phyloP scores from a whole-genome alignment of 2,797 vertebrate genomes.

The Premnoplex brunnescens region DNA sequence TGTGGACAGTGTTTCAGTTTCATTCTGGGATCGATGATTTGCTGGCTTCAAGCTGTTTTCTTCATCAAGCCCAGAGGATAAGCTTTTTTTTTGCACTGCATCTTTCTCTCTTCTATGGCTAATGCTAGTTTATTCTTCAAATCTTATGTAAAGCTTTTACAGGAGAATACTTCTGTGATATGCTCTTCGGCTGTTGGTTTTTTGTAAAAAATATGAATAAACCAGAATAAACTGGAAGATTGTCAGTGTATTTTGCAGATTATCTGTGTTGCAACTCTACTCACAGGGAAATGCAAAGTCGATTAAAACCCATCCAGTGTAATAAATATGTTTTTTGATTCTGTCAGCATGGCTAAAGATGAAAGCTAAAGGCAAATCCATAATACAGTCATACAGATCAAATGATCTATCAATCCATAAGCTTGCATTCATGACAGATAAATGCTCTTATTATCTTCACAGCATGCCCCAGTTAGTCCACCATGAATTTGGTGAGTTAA shows the following conservation, averaged over 20 bases:
- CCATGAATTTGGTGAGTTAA: neutral
- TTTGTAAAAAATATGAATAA: neutral
- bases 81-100: neutral
- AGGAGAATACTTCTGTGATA: neutral
- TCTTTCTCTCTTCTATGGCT: neutral
- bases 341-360: slow-evolving; percentile 39
- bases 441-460: slow-evolving; percentile 38
- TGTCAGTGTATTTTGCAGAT: slow-evolving; percentile 12
- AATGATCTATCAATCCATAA: slow-evolving; percentile 37
- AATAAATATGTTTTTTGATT: slow-evolving; percentile 51
- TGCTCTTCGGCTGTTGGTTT: neutral
- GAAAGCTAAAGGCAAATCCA: slow-evolving; percentile 56
- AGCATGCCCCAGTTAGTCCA: neutral
- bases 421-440: slow-evolving; percentile 25
- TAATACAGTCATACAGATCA: slow-evolving; percentile 40
- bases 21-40: slow-evolving; percentile 33
- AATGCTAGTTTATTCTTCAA: slow-evolving; percentile 4
- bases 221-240: slow-evolving; percentile 9
- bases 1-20: neutral
- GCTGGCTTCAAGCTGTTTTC: slow-evolving; percentile 3
- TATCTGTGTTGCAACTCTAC: slow-evolving; percentile 10
- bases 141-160: slow-evolving; percentile 28
- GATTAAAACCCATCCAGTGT: slow-evolving; percentile 39
- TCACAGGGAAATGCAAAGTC: slow-evolving; percentile 22
- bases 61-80: slow-evolving; percentile 4